Evolutionary conservation across 2,113 vertebrate species (phyloP).

Genomic region (Zapus hudsonius): DNA sequence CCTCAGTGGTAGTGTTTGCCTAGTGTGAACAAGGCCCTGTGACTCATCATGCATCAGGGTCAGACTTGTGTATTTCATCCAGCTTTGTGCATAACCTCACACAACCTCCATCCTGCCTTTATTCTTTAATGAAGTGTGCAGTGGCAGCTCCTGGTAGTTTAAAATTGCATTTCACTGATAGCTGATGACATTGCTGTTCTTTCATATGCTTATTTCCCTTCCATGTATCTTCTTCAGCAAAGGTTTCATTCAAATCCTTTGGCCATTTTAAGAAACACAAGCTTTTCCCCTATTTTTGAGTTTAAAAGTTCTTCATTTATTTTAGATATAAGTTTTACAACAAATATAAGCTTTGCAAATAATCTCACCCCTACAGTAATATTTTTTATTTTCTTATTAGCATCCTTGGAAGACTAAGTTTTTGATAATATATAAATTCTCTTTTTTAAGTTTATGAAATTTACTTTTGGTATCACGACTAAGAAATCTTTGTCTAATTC

Average conservation of each 20-base stretch:
- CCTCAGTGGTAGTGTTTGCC: neutral
- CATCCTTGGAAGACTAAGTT: neutral
- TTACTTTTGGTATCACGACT: neutral
- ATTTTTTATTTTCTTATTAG: neutral
- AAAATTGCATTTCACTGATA: too few species aligned
- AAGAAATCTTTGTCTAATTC: neutral
- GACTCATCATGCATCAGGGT: too few species aligned
- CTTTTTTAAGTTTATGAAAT: neutral
- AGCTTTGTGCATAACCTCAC: neutral
- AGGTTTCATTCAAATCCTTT: neutral
- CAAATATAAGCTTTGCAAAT: neutral
- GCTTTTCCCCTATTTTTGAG: neutral
- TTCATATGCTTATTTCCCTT: neutral
- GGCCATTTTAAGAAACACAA: neutral
- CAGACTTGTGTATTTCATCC: neutral
- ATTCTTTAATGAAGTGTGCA: neutral
- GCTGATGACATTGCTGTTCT: too few species aligned
- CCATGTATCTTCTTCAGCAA: neutral
- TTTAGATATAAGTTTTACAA: neutral
- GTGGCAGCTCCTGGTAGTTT: neutral
- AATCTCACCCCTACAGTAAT: neutral
- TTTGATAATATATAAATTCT: neutral
- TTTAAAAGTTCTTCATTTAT: constrained; percentile 4
- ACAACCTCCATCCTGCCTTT: neutral
- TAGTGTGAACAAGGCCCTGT: neutral